A percentile compares a stretch with the other conserved stretches of the same genome.
These are phyloP conservation scores for Ceramica pisi DNA, from an alignment of 2,888 invertebrate genomes.

Conservation along the genomic window DNA sequence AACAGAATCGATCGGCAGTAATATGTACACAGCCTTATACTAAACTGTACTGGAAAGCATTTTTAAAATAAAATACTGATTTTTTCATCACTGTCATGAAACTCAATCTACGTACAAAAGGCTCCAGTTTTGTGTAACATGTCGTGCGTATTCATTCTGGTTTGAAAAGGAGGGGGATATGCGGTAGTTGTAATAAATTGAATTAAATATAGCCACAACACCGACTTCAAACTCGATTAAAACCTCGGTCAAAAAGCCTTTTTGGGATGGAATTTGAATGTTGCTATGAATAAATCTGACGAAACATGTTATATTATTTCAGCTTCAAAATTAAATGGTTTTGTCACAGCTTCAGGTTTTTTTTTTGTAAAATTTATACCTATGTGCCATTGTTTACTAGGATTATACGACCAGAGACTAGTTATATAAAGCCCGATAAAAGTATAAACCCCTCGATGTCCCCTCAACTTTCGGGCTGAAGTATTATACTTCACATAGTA, in stretches of 20 bases:
- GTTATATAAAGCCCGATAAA: constrained; percentile 3
- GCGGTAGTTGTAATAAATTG: constrained; percentile 41
- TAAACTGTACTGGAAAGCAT: neutral
- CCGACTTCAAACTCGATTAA: constrained; percentile 60
- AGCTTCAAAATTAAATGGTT: constrained; percentile 8
- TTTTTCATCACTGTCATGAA: constrained; percentile 3
- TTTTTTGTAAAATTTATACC: neutral
- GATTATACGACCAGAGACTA: neutral
- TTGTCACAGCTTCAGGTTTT: neutral
- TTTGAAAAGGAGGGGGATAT: constrained; percentile 27
- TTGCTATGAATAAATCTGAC: constrained; percentile 28
- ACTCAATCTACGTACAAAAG: constrained; percentile 34
- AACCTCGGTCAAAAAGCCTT: constrained; percentile 50
- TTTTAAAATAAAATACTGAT: neutral
- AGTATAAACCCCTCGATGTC: neutral
- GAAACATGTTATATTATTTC: constrained; percentile 16
- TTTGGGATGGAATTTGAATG: constrained; percentile 51
- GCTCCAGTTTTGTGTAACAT: constrained; percentile 10
- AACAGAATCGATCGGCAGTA: too few relatives aligned
- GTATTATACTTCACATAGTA: neutral
- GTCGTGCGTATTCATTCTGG: constrained; percentile 24
- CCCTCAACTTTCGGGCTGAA: neutral
- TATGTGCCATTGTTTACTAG: neutral
- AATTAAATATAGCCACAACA: constrained; percentile 56
- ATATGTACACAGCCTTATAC: neutral